These are phyloP conservation scores for Drosophila sordidula DNA, from an alignment of 2,888 invertebrate genomes.

Conservation along the genomic window DNA sequence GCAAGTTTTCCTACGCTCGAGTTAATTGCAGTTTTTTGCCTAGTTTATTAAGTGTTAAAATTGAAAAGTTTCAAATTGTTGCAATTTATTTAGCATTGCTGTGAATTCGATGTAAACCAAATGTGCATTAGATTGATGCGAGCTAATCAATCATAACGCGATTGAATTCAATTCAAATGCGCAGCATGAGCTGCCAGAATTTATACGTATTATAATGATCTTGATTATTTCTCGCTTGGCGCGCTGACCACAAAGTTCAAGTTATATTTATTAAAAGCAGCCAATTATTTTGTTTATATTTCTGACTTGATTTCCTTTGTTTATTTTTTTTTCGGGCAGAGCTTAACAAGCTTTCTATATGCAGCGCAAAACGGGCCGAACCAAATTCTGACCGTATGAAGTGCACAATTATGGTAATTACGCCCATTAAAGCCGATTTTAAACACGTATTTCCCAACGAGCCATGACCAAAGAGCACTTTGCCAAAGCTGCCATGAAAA, in stretches of 20 bases:
- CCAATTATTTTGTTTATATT: neutral
- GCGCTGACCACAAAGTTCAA: constrained; percentile 7
- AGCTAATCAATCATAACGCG: constrained; percentile 20
- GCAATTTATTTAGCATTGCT: constrained; percentile 31
- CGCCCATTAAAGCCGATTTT: constrained; percentile 56
- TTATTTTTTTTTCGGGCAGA: constrained; percentile 5
- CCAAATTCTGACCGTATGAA: constrained; percentile 15
- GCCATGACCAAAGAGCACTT: constrained; percentile 61
- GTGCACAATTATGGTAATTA: constrained; percentile 68
- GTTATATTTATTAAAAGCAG: constrained; percentile 3
- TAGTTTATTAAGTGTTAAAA: constrained; percentile 59
- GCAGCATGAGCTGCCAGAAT: neutral
- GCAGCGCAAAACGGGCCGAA: constrained; percentile 3
- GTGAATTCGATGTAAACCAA: neutral
- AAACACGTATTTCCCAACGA: constrained; percentile 58
- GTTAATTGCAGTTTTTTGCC: constrained; percentile 29
- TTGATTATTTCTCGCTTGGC: constrained; percentile 4
- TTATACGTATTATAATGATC: neutral
- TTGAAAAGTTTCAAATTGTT: constrained; percentile 36
- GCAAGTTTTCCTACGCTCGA: constrained; percentile 9
- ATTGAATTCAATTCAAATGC: neutral
- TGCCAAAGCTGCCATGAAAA: constrained; percentile 57
- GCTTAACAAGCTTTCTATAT: constrained; percentile 37
- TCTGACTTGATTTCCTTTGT: constrained; percentile 2
- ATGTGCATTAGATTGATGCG: constrained; percentile 8